These are phyloP conservation scores for Cremastinae sp. DNA, from an alignment of 2,888 invertebrate genomes.

Conservation along the genomic window DNA sequence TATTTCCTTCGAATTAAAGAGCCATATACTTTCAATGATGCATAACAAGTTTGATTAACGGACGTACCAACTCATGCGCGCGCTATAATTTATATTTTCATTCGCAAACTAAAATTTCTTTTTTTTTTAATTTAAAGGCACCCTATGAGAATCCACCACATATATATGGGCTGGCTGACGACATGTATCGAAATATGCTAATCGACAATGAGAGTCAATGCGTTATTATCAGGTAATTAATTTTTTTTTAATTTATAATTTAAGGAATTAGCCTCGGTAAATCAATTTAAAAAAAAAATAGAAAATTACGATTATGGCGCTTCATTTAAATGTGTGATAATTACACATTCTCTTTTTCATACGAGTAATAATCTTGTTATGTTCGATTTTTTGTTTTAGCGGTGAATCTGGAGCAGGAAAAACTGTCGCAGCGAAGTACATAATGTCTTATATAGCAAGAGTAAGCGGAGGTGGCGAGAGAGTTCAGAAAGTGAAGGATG, in stretches of 20 bases:
- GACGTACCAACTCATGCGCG: no score
- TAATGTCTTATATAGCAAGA: conserved; percentile 85
- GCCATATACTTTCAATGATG: no score
- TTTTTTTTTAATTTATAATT: conserved; percentile 25
- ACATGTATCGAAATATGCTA: conserved; percentile 88
- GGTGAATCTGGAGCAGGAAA: conserved; percentile 87
- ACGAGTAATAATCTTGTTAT: no score
- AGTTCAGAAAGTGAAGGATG: conserved; percentile 85
- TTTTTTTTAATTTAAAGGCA: conserved; percentile 79
- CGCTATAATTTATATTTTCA: background rate
- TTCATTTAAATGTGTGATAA: no score
- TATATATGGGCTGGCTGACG: conserved; percentile 86
- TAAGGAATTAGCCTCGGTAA: no score
- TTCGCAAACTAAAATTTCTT: background rate
- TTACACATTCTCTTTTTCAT: no score
- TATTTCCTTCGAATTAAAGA: no score
- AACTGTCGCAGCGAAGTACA: conserved; percentile 86
- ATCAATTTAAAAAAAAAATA: no score
- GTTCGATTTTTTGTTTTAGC: conserved; percentile 74
- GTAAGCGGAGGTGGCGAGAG: conserved; percentile 85
- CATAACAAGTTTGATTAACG: no score
- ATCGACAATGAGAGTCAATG: conserved; percentile 87
- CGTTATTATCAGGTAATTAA: conserved; percentile 85
- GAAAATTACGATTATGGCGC: no score
- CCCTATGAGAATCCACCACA: conserved; percentile 88